These are phyloP conservation scores for Choristoneura rosaceana DNA, from an alignment of 2,888 invertebrate species.

Conservation along the genomic window DNA sequence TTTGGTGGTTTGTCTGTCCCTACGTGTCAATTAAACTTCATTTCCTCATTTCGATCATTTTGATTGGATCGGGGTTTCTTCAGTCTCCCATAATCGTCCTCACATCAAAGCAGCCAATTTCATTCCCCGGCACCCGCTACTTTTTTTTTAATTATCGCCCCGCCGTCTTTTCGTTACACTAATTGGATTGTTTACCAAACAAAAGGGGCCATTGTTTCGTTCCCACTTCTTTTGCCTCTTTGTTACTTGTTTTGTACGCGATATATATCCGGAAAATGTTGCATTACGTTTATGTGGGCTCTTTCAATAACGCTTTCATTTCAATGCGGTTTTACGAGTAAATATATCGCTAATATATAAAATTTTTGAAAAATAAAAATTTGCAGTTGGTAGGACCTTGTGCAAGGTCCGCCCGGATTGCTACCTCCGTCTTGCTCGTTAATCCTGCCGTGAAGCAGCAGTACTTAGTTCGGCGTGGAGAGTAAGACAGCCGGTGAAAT, in stretches of 20 bases:
- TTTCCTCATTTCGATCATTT: too few relatives aligned
- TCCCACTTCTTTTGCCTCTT: conserved; percentile 31
- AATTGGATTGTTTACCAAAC: conserved; percentile 44
- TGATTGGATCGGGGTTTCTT: background rate
- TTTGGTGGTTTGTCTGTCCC: too few relatives aligned
- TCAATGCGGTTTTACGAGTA: background rate
- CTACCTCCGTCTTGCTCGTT: too few relatives aligned
- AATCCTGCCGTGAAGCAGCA: too few relatives aligned
- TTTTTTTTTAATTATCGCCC: conserved; percentile 37
- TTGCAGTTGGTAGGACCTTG: too few relatives aligned
- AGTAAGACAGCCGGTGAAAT: too few relatives aligned
- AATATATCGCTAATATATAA: too few relatives aligned
- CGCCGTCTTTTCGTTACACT: conserved; percentile 39
- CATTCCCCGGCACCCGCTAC: background rate
- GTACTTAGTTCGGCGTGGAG: too few relatives aligned
- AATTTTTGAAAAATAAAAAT: too few relatives aligned
- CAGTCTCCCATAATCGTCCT: background rate
- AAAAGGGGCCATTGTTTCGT: conserved; percentile 38
- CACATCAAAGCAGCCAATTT: conserved; percentile 20
- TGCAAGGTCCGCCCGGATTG: too few relatives aligned
- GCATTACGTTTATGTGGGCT: conserved; percentile 21
- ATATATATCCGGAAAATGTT: conserved; percentile 22
- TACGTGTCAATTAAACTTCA: too few relatives aligned
- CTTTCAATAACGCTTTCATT: conserved; percentile 11
- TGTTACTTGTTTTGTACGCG: conserved; percentile 37